These are phyloP conservation scores for Hycleus cichorii DNA, from an alignment of 1,140 invertebrate genomes.

Conservation along the genomic window DNA sequence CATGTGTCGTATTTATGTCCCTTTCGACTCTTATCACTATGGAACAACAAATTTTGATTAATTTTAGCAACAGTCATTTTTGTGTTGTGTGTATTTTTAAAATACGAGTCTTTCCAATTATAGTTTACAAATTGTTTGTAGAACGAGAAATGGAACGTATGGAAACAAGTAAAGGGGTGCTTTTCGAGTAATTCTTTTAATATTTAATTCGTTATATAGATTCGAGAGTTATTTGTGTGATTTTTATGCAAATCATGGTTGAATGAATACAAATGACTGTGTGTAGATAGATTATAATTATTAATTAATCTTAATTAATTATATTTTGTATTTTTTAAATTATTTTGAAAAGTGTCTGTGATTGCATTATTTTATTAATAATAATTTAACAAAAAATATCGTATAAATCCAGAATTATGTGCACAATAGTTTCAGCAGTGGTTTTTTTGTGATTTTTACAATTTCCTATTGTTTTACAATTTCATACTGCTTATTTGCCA, in stretches of 20 bases:
- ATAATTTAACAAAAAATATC: no score
- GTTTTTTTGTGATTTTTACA: no score
- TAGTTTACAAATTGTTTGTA: neutral
- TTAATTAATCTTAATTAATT: no score
- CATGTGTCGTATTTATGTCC: no score
- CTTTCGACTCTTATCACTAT: no score
- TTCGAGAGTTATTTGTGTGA: neutral
- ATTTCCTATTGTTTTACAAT: no score
- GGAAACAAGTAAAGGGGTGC: conserved; percentile 4
- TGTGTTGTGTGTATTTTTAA: conserved; percentile 1
- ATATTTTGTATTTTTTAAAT: conserved; percentile 25
- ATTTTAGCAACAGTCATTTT: no score
- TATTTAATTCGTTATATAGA: no score
- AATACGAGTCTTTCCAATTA: conserved; percentile 15
- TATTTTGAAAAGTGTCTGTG: conserved; percentile 31
- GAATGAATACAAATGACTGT: conserved; percentile 5
- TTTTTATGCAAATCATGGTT: neutral
- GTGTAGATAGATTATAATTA: conserved; percentile 21
- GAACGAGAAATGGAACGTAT: neutral
- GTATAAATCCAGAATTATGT: no score
- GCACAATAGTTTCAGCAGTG: no score
- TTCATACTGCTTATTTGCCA: no score
- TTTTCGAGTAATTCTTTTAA: neutral
- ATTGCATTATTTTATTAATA: conserved; percentile 25
- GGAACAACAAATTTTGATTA: no score